Percentiles rank a stretch among this genome's conserved stretches.
These are phyloP conservation scores for Prionace glauca DNA, from an alignment of 2,797 vertebrate genomes.

Conservation along the genomic window DNA sequence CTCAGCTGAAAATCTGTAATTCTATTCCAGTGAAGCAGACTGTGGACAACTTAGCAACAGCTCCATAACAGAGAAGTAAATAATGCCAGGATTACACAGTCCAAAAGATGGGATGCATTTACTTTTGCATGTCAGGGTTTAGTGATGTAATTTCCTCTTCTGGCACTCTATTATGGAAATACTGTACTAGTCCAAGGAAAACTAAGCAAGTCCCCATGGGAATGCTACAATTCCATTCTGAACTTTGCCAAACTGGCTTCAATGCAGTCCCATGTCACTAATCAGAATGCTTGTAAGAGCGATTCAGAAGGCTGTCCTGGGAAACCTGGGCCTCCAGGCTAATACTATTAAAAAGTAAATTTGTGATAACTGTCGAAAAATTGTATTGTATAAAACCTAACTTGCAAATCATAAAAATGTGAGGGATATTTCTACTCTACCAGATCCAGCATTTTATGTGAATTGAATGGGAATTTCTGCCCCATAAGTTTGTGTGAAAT, in stretches of 20 bases:
- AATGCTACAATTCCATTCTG: slow-evolving; percentile 7
- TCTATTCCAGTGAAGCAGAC: not conserved
- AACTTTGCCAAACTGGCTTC: slow-evolving; percentile 32
- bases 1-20: slow-evolving; percentile 8
- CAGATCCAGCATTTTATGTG: not conserved
- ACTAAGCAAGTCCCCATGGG: not conserved
- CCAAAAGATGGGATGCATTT: slow-evolving; percentile 31
- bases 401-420: not conserved
- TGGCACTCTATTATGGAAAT: slow-evolving; percentile 30
- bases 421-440: not conserved
- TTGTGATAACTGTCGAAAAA: not conserved
- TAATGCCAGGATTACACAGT: slow-evolving; percentile 24
- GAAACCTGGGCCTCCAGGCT: slow-evolving; percentile 13
- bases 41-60: slow-evolving; percentile 34
- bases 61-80: slow-evolving; percentile 31
- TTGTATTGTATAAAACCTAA: not conserved
- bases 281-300: slow-evolving; percentile 23
- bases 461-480: not conserved
- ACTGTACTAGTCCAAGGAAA: slow-evolving; percentile 22
- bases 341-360: not conserved
- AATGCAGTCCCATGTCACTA: slow-evolving; percentile 20
- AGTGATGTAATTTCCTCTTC: slow-evolving; percentile 35
- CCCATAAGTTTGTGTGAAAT: not conserved
- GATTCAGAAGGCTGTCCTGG: slow-evolving; percentile 1
- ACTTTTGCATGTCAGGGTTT: slow-evolving; percentile 29